phyloP scores from a whole-genome alignment of 2,113 vertebrate genomes.

The Psilopsiagon aymara region DNA sequence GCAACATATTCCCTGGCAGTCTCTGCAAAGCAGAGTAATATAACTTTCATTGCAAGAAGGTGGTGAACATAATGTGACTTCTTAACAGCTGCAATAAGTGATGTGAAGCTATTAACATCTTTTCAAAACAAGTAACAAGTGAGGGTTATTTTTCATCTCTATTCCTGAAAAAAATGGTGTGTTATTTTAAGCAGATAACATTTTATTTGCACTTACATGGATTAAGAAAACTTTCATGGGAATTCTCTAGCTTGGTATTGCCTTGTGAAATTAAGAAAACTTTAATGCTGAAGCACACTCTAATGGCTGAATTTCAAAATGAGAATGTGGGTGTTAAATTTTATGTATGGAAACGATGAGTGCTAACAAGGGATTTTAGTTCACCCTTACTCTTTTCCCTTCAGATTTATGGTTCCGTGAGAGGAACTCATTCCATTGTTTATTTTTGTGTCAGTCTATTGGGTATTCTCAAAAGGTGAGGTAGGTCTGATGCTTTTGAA shows the following conservation, averaged over 20 bases:
- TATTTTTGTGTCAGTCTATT: background rate
- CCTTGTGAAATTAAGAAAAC: background rate
- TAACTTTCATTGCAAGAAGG: background rate
- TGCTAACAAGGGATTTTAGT: background rate
- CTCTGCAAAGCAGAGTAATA: background rate
- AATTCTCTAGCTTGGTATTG: background rate
- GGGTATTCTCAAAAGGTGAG: background rate
- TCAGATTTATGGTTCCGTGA: background rate
- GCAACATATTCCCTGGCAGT: constrained; percentile 14
- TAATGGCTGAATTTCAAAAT: background rate
- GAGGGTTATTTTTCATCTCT: constrained; percentile 11
- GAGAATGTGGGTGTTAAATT: background rate
- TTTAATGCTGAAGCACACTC: background rate
- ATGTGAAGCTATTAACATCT: constrained; percentile 13
- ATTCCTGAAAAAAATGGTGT: background rate
- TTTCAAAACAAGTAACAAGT: constrained; percentile 23
- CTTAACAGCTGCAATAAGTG: constrained; percentile 15
- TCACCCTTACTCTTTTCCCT: background rate
- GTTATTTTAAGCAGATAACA: background rate
- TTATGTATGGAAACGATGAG: background rate
- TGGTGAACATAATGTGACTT: constrained; percentile 19
- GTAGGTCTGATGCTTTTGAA: background rate
- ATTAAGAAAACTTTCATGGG: background rate
- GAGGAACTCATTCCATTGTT: background rate
- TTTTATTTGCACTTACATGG: background rate